Evolutionary conservation across 2,888 invertebrate genomes (phyloP), one percentile per base, ranked within the genome.

Genomic region (Chloromyia formosa): DNA sequence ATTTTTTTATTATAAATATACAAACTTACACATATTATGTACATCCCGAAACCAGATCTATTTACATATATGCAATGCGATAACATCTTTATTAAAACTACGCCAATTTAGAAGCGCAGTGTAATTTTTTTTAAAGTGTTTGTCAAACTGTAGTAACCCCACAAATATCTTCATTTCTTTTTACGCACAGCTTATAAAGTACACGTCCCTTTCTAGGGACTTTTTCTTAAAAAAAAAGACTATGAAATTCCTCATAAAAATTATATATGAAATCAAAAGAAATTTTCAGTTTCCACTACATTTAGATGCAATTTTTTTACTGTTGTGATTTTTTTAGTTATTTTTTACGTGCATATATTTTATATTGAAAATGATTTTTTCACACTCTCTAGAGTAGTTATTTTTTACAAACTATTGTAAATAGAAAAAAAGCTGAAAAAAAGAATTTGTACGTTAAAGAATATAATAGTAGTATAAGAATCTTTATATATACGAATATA

Each of bases 301-400:
- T 69, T 60, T 56, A 71, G 58, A 71, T 71, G 71, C 66, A 71
- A 61, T 73, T 73, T 60, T 35, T 35, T 73, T 73, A 73, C 60
- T 73, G 61, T 73, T 73, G 73, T 73, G 73, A 73, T 73, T 73
- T 61, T 73, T 40, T 72, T 72, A 72, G 14, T 72, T 58, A 18
- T 72, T 72, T 72, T 72, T 72, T 72, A 72, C 23, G 20, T 4
- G 27, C 27, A 27, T 16, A 35, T 69, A 69, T 69, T 69, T 69
- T 69, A 54, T 53, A 71, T 16, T 20, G 69, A 58, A 56, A 18
- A 71, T 22, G 7, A 60, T 40, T 73, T 58, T 61, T 58, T 73
- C 35, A 56, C 35, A 56, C 45, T 20, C 20, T 72, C 14, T 73
- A 73, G 61, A 22, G 1, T 61, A 61, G 23, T 73, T 73, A 12